These are phyloP conservation scores for Callimorpha dominula DNA, from an alignment of 2,888 invertebrate species.

Conservation along the genomic window DNA sequence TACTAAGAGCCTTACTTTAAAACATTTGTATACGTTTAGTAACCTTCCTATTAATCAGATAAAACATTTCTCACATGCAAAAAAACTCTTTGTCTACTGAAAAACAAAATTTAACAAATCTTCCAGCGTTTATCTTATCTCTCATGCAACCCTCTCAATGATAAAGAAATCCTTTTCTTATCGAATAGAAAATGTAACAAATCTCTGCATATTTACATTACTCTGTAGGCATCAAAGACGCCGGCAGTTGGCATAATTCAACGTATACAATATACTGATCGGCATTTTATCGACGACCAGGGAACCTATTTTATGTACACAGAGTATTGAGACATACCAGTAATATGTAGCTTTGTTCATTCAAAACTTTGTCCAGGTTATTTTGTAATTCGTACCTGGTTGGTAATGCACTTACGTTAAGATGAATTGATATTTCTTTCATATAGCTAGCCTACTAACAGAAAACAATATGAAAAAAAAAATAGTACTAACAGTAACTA, in stretches of 20 bases:
- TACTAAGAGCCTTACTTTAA: no score
- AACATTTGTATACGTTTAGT: no score
- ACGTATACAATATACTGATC: slow-evolving; percentile 72
- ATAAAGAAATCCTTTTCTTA: background rate
- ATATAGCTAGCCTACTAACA: no score
- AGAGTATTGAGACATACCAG: slow-evolving; percentile 47
- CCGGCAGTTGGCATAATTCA: slow-evolving; percentile 69
- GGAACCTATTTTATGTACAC: slow-evolving; percentile 53
- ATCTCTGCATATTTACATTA: slow-evolving; percentile 33
- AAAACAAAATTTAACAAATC: background rate
- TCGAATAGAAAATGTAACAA: background rate
- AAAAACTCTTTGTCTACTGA: no score
- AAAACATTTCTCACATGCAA: no score
- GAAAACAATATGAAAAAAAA: no score
- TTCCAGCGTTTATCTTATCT: background rate
- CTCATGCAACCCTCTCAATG: background rate
- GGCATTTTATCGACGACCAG: slow-evolving; percentile 68
- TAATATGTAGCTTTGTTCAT: slow-evolving; percentile 45
- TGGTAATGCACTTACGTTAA: background rate
- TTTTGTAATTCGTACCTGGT: slow-evolving; percentile 36
- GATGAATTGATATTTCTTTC: no score
- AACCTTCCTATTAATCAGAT: no score
- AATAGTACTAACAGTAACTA: no score
- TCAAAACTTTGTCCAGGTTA: slow-evolving; percentile 17
- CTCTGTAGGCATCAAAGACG: slow-evolving; percentile 64